These are phyloP conservation scores for Coregonus ussuriensis DNA, from an alignment of 2,797 vertebrate genomes.

Conservation along the genomic window DNA sequence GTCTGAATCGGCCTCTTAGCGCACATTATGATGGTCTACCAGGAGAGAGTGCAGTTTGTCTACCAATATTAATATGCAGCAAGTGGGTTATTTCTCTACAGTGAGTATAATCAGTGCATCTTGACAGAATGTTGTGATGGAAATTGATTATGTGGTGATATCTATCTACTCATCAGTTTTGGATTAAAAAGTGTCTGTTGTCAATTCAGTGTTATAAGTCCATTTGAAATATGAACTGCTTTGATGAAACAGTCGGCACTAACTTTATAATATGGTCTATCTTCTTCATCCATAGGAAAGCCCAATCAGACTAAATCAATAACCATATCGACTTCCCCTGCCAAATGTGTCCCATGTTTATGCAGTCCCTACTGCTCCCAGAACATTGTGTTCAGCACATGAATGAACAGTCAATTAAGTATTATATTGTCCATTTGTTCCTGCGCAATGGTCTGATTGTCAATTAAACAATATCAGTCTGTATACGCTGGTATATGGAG, in stretches of 20 bases:
- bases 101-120: constrained; percentile 20
- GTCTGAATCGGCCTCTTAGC: constrained; percentile 40
- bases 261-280: neutral
- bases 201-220: constrained; percentile 29
- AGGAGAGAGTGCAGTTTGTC: constrained; percentile 22
- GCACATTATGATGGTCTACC: constrained; percentile 1
- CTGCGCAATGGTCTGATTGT: constrained; percentile 52
- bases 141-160: constrained; percentile 23
- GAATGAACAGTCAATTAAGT: constrained; percentile 62
- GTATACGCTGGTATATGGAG: constrained; percentile 24
- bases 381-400: constrained; percentile 62
- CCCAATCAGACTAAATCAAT: constrained; percentile 51
- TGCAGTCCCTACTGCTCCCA: constrained; percentile 32
- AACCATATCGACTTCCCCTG: constrained; percentile 44
- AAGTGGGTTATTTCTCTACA: neutral
- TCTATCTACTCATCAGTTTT: constrained; percentile 59
- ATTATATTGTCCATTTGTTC: constrained; percentile 56
- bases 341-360: constrained; percentile 36
- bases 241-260: constrained; percentile 44
- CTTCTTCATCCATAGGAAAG: constrained; percentile 22
- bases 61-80: constrained; percentile 24
- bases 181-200: constrained; percentile 47
- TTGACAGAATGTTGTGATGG: constrained; percentile 28
- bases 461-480: constrained; percentile 49
- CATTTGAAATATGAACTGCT: constrained; percentile 54